These are phyloP conservation scores for Macrophya annulata DNA, from an alignment of 2,888 invertebrate species.

Conservation along the genomic window DNA sequence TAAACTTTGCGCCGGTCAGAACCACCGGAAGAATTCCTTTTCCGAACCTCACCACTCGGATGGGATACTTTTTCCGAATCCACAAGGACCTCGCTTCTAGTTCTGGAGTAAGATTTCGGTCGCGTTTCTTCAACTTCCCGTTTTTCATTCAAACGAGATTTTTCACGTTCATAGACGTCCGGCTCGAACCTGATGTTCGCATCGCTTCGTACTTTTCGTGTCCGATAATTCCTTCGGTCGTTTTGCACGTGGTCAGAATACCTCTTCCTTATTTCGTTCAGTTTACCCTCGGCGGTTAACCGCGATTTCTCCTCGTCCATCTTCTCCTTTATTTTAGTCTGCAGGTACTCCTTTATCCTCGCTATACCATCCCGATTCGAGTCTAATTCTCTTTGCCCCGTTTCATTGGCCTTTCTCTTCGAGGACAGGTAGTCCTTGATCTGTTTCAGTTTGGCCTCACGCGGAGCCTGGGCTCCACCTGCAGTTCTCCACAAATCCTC, in stretches of 20 bases:
- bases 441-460: slow-evolving; percentile 48
- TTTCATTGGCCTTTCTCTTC: slow-evolving; percentile 20
- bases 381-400: not conserved
- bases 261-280: slow-evolving; percentile 65
- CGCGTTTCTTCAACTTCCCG: slow-evolving; percentile 50
- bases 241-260: slow-evolving; percentile 65
- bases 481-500: slow-evolving; percentile 63
- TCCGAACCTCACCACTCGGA: slow-evolving; percentile 41
- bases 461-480: not conserved
- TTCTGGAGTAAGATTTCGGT: slow-evolving; percentile 57
- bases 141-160: slow-evolving; percentile 52
- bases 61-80: slow-evolving; percentile 44
- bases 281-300: slow-evolving; percentile 48
- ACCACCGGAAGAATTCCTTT: slow-evolving; percentile 59
- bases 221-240: slow-evolving; percentile 64
- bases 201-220: slow-evolving; percentile 72
- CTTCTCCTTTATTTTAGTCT: slow-evolving; percentile 68
- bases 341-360: slow-evolving; percentile 67
- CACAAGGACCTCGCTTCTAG: slow-evolving; percentile 49
- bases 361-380: slow-evolving; percentile 64
- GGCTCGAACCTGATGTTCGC: slow-evolving; percentile 67
- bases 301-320: slow-evolving; percentile 67
- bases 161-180: slow-evolving; percentile 60
- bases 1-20: slow-evolving; percentile 70
- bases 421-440: slow-evolving; percentile 54